Conservation (phyloP, 1,140 invertebrate species). For the Pteromalus puparum region DNA sequence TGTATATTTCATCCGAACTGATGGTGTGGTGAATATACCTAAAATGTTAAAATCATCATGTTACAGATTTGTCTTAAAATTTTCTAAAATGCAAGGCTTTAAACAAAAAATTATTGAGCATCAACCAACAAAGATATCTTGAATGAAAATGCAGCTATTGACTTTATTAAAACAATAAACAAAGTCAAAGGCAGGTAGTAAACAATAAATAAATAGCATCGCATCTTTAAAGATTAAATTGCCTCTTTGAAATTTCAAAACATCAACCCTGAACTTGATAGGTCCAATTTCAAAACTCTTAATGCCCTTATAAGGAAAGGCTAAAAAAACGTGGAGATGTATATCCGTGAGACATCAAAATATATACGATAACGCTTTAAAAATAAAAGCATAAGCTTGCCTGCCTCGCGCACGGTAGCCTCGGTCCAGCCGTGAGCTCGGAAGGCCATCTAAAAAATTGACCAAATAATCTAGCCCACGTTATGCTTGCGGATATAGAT, state of each 20-base stretch:
- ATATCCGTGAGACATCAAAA: slow-evolving; percentile 43
- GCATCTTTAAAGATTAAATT: too few species aligned
- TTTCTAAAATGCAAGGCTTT: not conserved
- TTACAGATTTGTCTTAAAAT: not conserved
- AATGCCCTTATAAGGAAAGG: slow-evolving; percentile 70
- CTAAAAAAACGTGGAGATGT: slow-evolving; percentile 43
- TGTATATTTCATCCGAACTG: slow-evolving; percentile 82
- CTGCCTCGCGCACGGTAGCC: not conserved
- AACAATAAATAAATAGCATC: not conserved
- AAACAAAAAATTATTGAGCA: not conserved
- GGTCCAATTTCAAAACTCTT: slow-evolving; percentile 64
- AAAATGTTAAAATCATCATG: slow-evolving; percentile 41
- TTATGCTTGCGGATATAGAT: not conserved
- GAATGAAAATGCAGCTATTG: not conserved
- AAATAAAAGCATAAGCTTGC: slow-evolving; percentile 35
- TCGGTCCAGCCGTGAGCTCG: not conserved
- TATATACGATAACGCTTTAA: slow-evolving; percentile 49
- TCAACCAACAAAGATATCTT: not conserved
- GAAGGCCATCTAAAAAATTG: not conserved
- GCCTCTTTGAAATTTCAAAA: not conserved
- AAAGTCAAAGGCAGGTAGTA: not conserved
- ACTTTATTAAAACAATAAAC: not conserved
- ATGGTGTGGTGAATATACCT: slow-evolving; percentile 83
- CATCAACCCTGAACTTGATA: slow-evolving; percentile 43
- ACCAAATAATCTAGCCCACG: not conserved